phyloP scores from a whole-genome alignment of 2,113 vertebrate species.

The Jaculus jaculus region DNA sequence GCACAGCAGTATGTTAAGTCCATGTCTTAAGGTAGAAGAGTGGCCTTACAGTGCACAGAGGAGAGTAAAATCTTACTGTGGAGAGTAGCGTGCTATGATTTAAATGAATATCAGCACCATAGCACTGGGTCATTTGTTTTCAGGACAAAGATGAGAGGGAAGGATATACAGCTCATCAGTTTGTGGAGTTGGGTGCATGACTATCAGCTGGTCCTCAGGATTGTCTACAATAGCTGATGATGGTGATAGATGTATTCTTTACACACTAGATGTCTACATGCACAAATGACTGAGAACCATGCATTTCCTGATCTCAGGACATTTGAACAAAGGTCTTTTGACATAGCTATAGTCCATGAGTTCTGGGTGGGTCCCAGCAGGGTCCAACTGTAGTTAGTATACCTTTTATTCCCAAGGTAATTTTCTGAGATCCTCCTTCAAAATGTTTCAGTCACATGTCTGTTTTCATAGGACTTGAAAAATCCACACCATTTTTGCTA shows the following conservation, averaged over 20 bases:
- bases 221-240: conserved; percentile 93
- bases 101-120: not conserved
- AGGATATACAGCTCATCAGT: conserved; percentile 96
- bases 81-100: not conserved
- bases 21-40: not conserved
- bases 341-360: conserved; percentile 95
- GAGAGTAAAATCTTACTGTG: not conserved
- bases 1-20: not conserved
- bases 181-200: conserved; percentile 93
- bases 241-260: conserved; percentile 92
- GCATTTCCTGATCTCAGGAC: conserved; percentile 98
- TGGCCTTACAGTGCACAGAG: not conserved
- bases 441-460: conserved; percentile 97
- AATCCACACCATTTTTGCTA: conserved; percentile 97
- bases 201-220: conserved; percentile 95
- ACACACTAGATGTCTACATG: conserved; percentile 97
- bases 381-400: conserved; percentile 95
- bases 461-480: conserved; percentile 98
- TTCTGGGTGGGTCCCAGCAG: conserved; percentile 93
- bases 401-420: conserved; percentile 96
- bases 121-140: not conserved
- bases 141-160: conserved; percentile 83
- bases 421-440: conserved; percentile 96
- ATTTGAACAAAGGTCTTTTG: conserved; percentile 95
- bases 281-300: conserved; percentile 84